phyloP scores from a whole-genome alignment of 2,113 vertebrate species.

The Percopsis transmontana region DNA sequence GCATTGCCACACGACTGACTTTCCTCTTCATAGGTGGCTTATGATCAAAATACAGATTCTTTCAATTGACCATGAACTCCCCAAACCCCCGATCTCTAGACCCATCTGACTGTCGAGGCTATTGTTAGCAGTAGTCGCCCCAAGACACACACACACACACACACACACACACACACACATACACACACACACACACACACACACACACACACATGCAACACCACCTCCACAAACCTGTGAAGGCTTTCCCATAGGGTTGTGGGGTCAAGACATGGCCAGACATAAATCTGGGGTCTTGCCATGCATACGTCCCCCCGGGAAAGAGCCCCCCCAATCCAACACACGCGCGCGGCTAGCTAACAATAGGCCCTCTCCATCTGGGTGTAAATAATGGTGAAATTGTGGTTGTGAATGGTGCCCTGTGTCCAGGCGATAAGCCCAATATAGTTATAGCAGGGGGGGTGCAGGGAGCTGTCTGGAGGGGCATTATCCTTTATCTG shows the following conservation, averaged over 20 bases:
- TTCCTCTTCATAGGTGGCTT: too few relatives aligned
- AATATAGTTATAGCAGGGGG: constrained; percentile 60
- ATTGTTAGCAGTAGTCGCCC: constrained; percentile 40
- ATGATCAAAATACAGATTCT: constrained; percentile 30
- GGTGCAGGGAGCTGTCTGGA: constrained; percentile 7
- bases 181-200: not conserved
- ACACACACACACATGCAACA: not conserved
- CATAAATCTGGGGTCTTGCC: constrained; percentile 53
- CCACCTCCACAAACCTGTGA: constrained; percentile 39
- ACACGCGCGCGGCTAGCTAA: constrained; percentile 42
- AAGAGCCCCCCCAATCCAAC: constrained; percentile 19
- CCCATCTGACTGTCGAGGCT: constrained; percentile 38
- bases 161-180: constrained; percentile 3
- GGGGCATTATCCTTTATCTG: constrained; percentile 58
- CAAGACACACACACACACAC: constrained; percentile 11
- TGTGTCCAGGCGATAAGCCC: constrained; percentile 76
- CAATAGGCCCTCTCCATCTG: constrained; percentile 71
- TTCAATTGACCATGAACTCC: constrained; percentile 42
- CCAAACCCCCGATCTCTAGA: constrained; percentile 2
- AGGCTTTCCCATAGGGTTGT: constrained; percentile 53
- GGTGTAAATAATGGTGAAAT: constrained; percentile 73
- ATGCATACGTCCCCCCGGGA: constrained; percentile 24
- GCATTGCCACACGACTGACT: too few relatives aligned
- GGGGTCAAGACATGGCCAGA: constrained; percentile 60
- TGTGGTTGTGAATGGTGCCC: constrained; percentile 62